Percentiles rank a stretch among this genome's conserved stretches.
These are phyloP conservation scores for Saguinus imperator DNA, from an alignment of 2,113 vertebrate species.

Conservation along the genomic window DNA sequence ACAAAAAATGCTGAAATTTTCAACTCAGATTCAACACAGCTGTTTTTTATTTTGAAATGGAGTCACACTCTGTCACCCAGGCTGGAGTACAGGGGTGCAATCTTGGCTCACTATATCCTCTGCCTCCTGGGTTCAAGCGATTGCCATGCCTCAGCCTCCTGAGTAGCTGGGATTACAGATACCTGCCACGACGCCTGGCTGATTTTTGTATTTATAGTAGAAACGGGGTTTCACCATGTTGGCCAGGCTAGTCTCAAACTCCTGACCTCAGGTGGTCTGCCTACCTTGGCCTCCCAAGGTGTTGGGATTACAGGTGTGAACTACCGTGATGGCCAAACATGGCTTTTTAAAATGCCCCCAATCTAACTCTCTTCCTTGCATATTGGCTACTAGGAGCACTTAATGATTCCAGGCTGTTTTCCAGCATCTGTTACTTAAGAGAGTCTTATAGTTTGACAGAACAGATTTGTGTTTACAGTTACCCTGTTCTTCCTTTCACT, in stretches of 20 bases:
- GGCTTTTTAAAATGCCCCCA: not conserved
- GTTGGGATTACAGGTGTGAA: too few relatives aligned
- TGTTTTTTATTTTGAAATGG: not conserved
- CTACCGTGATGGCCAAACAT: not conserved
- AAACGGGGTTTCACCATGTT: too few relatives aligned
- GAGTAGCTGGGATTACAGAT: too few relatives aligned
- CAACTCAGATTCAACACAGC: not conserved
- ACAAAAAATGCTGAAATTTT: slow-evolving; percentile 49
- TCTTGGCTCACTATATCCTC: too few relatives aligned
- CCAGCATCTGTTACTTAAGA: not conserved
- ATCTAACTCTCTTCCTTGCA: not conserved
- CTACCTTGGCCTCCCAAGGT: too few relatives aligned
- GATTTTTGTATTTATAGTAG: too few relatives aligned
- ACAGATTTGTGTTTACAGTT: not conserved
- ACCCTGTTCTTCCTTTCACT: not conserved
- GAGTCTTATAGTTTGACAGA: not conserved
- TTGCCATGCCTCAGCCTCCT: too few relatives aligned
- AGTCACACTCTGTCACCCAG: too few relatives aligned
- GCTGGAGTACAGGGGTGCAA: too few relatives aligned
- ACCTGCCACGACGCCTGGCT: too few relatives aligned
- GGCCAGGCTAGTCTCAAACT: too few relatives aligned
- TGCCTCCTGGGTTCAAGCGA: fast-evolving
- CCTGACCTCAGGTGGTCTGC: too few relatives aligned
- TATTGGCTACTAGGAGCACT: fast-evolving
- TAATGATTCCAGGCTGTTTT: not conserved